Conservation (phyloP, 1,140 invertebrate genomes). For the Drosophila tristis region DNA sequence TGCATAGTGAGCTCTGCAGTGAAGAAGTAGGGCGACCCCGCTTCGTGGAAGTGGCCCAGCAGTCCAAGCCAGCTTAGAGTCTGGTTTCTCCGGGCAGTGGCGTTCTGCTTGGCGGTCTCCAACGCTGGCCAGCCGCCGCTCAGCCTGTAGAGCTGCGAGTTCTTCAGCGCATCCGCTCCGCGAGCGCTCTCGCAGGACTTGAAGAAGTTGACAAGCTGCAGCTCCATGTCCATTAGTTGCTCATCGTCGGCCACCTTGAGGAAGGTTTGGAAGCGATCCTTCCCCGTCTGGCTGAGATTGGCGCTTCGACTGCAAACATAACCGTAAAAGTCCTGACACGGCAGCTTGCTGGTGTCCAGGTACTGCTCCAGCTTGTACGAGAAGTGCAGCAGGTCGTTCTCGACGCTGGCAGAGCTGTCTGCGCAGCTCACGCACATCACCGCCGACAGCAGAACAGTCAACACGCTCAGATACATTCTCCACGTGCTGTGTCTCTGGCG, state of each 20-base stretch:
- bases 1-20: slow-evolving; percentile 60
- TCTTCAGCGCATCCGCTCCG: slow-evolving; percentile 49
- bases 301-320: slow-evolving; percentile 66
- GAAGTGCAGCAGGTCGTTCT: slow-evolving; percentile 67
- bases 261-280: slow-evolving; percentile 67
- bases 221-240: slow-evolving; percentile 65
- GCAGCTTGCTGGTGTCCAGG: slow-evolving; percentile 51
- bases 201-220: slow-evolving; percentile 72
- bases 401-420: slow-evolving; percentile 20
- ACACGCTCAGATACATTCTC: slow-evolving; percentile 27
- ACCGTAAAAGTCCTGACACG: slow-evolving; percentile 74
- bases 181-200: slow-evolving; percentile 67
- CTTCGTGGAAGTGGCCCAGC: slow-evolving; percentile 67
- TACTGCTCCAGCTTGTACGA: slow-evolving; percentile 66
- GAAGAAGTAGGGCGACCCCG: slow-evolving; percentile 70
- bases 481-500: slow-evolving; percentile 5
- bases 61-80: slow-evolving; percentile 58
- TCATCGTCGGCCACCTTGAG: slow-evolving; percentile 39
- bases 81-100: slow-evolving; percentile 18
- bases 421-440: neutral
- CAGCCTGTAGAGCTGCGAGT: slow-evolving; percentile 54
- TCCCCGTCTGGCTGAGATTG: slow-evolving; percentile 54
- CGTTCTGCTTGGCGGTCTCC: slow-evolving; percentile 34
- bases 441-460: slow-evolving; percentile 21
- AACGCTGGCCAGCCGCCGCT: slow-evolving; percentile 75